Evolutionary conservation across 2,113 vertebrate genomes (phyloP).

Genomic region (Gymnarchus niloticus): DNA sequence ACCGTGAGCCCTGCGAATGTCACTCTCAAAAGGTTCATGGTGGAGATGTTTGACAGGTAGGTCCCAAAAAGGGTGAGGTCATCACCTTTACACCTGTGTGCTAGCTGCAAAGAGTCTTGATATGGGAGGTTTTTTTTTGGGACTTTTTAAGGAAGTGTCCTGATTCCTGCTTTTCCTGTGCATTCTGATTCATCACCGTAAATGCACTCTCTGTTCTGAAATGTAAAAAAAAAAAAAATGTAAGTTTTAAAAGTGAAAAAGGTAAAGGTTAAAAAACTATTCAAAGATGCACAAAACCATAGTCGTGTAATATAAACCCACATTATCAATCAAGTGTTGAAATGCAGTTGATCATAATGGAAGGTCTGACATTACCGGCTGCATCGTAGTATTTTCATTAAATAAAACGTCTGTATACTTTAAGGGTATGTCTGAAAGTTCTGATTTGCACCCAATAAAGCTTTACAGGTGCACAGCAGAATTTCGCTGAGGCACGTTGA

Average conservation of each 20-base stretch:
- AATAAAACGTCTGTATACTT: not conserved
- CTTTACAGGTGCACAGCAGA: not conserved
- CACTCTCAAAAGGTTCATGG: not conserved
- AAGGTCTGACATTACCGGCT: not conserved
- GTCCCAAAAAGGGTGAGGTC: not conserved
- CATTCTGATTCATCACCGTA: not conserved
- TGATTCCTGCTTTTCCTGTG: not conserved
- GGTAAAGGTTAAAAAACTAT: no score
- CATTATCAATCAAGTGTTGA: not conserved
- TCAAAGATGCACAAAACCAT: not conserved
- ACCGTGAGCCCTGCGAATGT: not conserved
- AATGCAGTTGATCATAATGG: constrained; percentile 9
- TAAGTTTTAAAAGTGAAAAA: no score
- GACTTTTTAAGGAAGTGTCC: constrained; percentile 2
- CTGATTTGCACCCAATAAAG: not conserved
- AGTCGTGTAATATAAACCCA: constrained; percentile 2
- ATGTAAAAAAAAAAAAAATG: not conserved
- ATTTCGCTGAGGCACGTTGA: constrained; percentile 1
- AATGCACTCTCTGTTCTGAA: not conserved
- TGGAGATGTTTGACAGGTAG: not conserved
- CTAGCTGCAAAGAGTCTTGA: not conserved
- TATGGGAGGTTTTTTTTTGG: not conserved
- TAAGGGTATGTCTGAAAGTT: not conserved
- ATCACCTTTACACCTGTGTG: not conserved
- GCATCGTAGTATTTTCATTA: constrained; percentile 16